These are phyloP conservation scores for Naso thynnoides DNA, from an alignment of 2,797 vertebrate species.

Conservation along the genomic window DNA sequence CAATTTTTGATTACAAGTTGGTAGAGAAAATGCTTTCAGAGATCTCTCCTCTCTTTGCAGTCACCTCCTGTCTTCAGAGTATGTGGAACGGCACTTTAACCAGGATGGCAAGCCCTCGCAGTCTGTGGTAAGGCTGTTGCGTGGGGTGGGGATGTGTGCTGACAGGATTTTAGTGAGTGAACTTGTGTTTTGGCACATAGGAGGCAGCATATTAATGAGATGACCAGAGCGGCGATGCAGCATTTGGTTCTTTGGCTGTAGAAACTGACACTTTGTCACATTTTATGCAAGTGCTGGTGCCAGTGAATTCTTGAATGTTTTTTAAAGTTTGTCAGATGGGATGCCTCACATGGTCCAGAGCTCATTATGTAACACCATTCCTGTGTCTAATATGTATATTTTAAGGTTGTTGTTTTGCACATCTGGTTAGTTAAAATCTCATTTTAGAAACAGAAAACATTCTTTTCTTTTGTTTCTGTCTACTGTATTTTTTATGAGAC, in stretches of 20 bases:
- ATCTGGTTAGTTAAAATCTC: slow-evolving; percentile 3
- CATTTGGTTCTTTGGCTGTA: slow-evolving; percentile 8
- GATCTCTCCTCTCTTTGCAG: slow-evolving; percentile 76
- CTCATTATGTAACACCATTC: slow-evolving; percentile 6
- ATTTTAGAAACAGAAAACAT: slow-evolving; percentile 1
- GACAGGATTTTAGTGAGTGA: slow-evolving; percentile 24
- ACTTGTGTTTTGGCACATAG: slow-evolving; percentile 31
- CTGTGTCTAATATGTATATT: background rate
- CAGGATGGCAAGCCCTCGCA: slow-evolving; percentile 70
- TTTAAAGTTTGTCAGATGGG: slow-evolving; percentile 23
- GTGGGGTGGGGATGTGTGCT: slow-evolving; percentile 17
- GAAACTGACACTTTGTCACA: slow-evolving; percentile 28
- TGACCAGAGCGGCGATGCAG: slow-evolving; percentile 5
- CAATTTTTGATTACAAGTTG: slow-evolving; percentile 8
- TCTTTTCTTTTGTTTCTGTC: slow-evolving; percentile 9
- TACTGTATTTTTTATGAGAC: slow-evolving; percentile 9
- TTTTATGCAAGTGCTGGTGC: slow-evolving; percentile 8
- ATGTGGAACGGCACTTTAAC: slow-evolving; percentile 89
- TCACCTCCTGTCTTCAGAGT: slow-evolving; percentile 91
- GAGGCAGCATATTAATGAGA: slow-evolving; percentile 42
- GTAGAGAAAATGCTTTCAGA: background rate
- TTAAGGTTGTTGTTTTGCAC: background rate
- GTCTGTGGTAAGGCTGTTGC: slow-evolving; percentile 74
- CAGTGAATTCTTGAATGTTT: background rate
- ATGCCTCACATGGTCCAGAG: slow-evolving; percentile 12